phyloP scores from a whole-genome alignment of 2,888 invertebrate species.

The Ophion ventricosus region DNA sequence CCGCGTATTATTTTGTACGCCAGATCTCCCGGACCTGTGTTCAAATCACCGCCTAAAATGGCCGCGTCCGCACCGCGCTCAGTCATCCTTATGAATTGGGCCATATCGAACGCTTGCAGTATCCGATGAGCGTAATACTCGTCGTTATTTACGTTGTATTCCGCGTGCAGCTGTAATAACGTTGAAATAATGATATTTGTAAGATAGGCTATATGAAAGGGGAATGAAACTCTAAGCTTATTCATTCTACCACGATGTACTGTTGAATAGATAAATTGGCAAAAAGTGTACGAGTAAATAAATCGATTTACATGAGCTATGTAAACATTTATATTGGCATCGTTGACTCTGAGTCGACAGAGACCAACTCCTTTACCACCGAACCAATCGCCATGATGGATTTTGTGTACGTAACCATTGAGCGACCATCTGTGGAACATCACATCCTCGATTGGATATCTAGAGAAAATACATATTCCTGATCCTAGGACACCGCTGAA shows the following conservation, averaged over 20 bases:
- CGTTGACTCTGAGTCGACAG: constrained; percentile 89
- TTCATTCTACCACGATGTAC: background rate
- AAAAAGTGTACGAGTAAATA: background rate
- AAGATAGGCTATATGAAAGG: background rate
- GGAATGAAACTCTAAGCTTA: background rate
- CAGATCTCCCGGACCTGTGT: constrained; percentile 94
- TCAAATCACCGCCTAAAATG: constrained; percentile 97
- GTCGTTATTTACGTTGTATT: constrained; percentile 93
- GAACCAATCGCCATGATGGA: constrained; percentile 99
- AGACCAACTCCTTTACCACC: constrained; percentile 97
- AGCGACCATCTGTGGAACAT: constrained; percentile 97
- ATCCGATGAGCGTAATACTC: constrained; percentile 96
- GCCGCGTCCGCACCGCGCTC: constrained; percentile 91
- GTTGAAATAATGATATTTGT: constrained; percentile 13
- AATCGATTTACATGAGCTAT: constrained; percentile 92
- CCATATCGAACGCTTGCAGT: constrained; percentile 96
- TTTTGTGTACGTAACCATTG: constrained; percentile 98
- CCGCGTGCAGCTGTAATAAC: constrained; percentile 93
- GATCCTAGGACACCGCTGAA: constrained; percentile 96
- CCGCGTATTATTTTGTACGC: constrained; percentile 88
- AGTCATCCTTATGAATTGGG: constrained; percentile 96
- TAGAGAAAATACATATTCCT: constrained; percentile 94
- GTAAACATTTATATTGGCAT: constrained; percentile 92
- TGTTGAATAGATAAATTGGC: background rate
- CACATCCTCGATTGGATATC: constrained; percentile 92